Conservation (phyloP, 2,797 vertebrate genomes). For the Periophthalmus magnuspinnatus region DNA sequence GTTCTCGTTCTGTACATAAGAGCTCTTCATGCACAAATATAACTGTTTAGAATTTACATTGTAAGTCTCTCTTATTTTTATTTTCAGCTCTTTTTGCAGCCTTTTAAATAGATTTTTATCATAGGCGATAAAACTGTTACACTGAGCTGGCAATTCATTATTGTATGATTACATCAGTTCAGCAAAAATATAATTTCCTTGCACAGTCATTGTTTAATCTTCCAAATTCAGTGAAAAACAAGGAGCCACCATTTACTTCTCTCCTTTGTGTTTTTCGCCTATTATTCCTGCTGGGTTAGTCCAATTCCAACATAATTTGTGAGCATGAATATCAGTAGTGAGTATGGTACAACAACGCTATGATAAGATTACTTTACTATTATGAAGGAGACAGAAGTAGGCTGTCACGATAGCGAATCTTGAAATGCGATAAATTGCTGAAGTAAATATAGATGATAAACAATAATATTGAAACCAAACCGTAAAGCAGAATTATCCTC, state of each 20-base stretch:
- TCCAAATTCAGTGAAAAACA: constrained; percentile 1
- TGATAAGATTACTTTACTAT: not conserved
- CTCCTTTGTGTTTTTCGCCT: not conserved
- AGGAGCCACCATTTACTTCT: not conserved
- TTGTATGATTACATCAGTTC: constrained; percentile 12
- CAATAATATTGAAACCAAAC: no score
- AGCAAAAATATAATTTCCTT: not conserved
- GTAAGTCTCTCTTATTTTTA: not conserved
- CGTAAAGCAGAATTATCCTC: no score
- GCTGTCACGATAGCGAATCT: no score
- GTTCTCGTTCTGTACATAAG: not conserved
- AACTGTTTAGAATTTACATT: not conserved
- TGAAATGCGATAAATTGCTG: no score
- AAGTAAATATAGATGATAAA: no score
- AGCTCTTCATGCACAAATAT: not conserved
- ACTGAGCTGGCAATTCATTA: not conserved
- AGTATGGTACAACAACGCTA: no score
- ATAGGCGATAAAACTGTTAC: not conserved
- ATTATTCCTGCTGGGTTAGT: not conserved
- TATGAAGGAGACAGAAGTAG: not conserved
- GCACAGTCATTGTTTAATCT: not conserved
- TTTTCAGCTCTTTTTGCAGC: no score
- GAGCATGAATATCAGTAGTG: not conserved
- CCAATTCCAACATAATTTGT: not conserved
- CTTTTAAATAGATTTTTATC: no score